phyloP scores from a whole-genome alignment of 2,797 vertebrate species.

The Coregonus suidteri region DNA sequence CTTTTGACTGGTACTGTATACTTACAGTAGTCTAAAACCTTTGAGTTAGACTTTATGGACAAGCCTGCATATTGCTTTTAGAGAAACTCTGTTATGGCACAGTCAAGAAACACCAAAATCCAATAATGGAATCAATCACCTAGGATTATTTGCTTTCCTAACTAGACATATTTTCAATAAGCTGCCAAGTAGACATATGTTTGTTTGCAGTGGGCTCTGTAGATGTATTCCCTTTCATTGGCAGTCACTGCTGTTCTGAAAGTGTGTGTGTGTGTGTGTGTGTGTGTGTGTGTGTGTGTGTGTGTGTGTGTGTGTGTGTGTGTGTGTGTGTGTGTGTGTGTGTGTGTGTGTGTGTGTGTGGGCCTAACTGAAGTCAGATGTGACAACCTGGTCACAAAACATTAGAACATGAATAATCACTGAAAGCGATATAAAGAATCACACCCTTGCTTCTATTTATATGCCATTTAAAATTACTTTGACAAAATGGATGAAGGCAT shows the following conservation, averaged over 20 bases:
- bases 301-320: not conserved
- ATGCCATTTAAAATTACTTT: not conserved
- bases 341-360: slow-evolving; percentile 1
- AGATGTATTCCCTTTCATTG: not conserved
- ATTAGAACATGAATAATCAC: not conserved
- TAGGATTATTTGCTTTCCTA: not conserved
- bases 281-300: slow-evolving; percentile 3
- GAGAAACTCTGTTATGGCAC: not conserved
- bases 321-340: slow-evolving; percentile 2
- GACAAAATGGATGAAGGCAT: slow-evolving; percentile 1
- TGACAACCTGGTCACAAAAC: not conserved
- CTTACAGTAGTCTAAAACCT: too few relatives aligned
- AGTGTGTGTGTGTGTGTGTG: not conserved
- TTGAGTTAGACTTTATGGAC: not conserved
- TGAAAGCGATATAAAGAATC: not conserved
- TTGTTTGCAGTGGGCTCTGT: not conserved
- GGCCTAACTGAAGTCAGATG: slow-evolving; percentile 8
- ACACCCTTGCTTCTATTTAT: not conserved
- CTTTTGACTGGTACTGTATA: too few relatives aligned
- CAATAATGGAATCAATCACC: not conserved
- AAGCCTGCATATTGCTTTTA: not conserved
- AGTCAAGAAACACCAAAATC: not conserved
- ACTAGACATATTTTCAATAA: not conserved
- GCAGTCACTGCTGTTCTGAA: not conserved
- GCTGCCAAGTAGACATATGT: not conserved